These are phyloP conservation scores for Achlya flavicornis DNA, from an alignment of 2,888 invertebrate species.

Conservation along the genomic window DNA sequence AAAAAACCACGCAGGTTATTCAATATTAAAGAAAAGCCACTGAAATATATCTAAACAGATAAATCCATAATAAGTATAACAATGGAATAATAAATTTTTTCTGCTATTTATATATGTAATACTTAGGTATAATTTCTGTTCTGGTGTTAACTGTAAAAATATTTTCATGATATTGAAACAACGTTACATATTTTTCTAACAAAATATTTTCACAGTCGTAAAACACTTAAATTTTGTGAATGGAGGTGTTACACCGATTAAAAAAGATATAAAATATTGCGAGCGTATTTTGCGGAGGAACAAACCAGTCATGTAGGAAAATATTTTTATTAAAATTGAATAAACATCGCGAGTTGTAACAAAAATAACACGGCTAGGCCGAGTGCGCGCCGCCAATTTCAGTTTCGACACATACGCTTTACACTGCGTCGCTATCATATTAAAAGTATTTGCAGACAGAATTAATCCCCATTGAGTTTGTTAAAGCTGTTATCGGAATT, in stretches of 20 bases:
- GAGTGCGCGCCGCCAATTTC: constrained; percentile 54
- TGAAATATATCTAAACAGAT: too few relatives aligned
- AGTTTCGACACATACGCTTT: constrained; percentile 63
- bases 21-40: too few relatives aligned
- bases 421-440: constrained; percentile 56
- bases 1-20: too few relatives aligned
- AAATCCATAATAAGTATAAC: too few relatives aligned
- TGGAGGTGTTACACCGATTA: neutral
- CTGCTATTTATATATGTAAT: too few relatives aligned
- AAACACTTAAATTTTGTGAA: neutral
- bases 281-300: constrained; percentile 19
- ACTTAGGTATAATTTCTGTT: too few relatives aligned
- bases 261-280: neutral
- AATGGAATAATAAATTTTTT: too few relatives aligned
- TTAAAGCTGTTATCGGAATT: constrained; percentile 30
- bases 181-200: neutral
- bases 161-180: neutral
- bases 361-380: constrained; percentile 74
- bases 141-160: too few relatives aligned
- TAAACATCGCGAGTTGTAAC: constrained; percentile 63
- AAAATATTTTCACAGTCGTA: neutral
- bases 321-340: constrained; percentile 71
- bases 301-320: constrained; percentile 39
- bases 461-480: constrained; percentile 26
- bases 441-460: constrained; percentile 52